These are phyloP conservation scores for human DNA, from an alignment of 2,113 vertebrate genomes.

Conservation along the genomic window GRCh38 chr2:235305001-235305500, in stretches of 20 bases:
- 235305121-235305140: slow-evolving; percentile 7
- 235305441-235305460: slow-evolving; percentile 78
- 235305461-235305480: slow-evolving; percentile 71
- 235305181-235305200: slow-evolving; percentile 6
- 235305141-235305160: slow-evolving; percentile 49
- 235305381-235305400: slow-evolving; percentile 20
- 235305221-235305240: background rate
- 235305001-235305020: too few species aligned
- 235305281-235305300: background rate
- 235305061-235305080: too few species aligned
- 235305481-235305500: slow-evolving; percentile 63
- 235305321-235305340: slow-evolving; percentile 59
- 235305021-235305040: too few species aligned
- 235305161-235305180: slow-evolving; percentile 5
- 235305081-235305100: too few species aligned
- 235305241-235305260: background rate
- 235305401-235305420: slow-evolving; percentile 55
- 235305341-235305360: background rate
- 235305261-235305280: background rate
- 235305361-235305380: slow-evolving; percentile 32
- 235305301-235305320: background rate
- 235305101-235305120: slow-evolving; percentile 19
- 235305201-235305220: slow-evolving; percentile 40
- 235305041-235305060: too few species aligned
- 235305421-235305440: slow-evolving; percentile 87